These are phyloP conservation scores for Brachionus rubens DNA, from an alignment of 1,140 invertebrate genomes.

Conservation along the genomic window DNA sequence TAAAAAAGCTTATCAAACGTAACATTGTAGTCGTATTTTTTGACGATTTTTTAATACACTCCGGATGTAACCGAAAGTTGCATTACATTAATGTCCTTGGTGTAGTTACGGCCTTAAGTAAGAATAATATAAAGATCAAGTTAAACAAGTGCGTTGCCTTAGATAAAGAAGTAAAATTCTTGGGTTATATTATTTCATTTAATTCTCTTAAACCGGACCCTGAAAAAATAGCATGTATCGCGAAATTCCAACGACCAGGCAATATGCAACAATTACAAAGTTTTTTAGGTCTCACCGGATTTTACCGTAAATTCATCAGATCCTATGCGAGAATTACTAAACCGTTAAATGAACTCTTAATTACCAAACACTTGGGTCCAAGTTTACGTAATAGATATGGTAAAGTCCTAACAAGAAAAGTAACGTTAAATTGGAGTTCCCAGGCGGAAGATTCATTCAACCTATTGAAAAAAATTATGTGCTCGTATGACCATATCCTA, in stretches of 20 bases:
- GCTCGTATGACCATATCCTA: too few species aligned
- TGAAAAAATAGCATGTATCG: constrained; percentile 48
- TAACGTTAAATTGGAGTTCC: too few species aligned
- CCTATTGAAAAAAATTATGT: too few species aligned
- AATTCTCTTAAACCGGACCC: constrained; percentile 45
- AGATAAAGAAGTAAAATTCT: constrained; percentile 6
- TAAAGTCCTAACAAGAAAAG: too few species aligned
- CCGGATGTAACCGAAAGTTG: not conserved
- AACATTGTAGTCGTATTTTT: not conserved
- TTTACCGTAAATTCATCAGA: too few species aligned
- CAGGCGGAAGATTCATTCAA: too few species aligned
- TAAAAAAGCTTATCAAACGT: not conserved
- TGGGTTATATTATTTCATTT: constrained; percentile 48
- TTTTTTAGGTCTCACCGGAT: too few species aligned
- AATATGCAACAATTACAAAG: too few species aligned
- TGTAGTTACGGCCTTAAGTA: constrained; percentile 53
- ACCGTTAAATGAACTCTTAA: too few species aligned
- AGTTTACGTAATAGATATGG: too few species aligned
- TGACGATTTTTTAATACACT: not conserved
- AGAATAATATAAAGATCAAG: constrained; percentile 58
- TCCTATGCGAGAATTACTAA: too few species aligned
- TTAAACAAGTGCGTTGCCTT: constrained; percentile 56
- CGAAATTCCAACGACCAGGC: constrained; percentile 48
- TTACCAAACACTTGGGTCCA: too few species aligned
- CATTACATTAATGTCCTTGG: not conserved